Conservation (phyloP, 2,113 vertebrate species). For the Cheirogaleus medius region DNA sequence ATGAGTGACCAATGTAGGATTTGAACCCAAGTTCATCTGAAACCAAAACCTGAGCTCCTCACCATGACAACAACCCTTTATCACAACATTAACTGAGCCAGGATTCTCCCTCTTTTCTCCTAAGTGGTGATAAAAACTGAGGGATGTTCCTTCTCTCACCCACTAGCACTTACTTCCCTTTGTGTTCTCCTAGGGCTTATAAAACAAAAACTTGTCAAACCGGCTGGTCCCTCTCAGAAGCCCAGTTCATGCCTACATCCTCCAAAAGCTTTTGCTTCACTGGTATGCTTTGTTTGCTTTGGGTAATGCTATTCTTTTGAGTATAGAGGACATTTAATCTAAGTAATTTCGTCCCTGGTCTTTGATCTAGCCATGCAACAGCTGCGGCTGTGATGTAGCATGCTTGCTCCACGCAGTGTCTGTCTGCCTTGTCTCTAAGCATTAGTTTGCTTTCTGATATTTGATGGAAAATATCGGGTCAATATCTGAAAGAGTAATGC, state of each 20-base stretch:
- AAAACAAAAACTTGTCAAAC: constrained; percentile 34
- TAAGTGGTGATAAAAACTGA: background rate
- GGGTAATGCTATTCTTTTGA: background rate
- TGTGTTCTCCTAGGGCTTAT: background rate
- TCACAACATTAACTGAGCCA: background rate
- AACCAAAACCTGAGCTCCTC: background rate
- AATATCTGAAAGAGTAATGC: background rate
- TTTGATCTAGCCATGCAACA: background rate
- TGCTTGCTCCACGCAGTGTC: background rate
- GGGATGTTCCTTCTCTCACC: background rate
- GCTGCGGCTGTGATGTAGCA: background rate
- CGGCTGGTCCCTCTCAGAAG: background rate
- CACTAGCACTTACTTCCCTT: background rate
- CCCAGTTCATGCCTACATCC: background rate
- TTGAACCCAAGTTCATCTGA: background rate
- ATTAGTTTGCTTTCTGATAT: background rate
- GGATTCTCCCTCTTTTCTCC: background rate
- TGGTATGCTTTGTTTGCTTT: background rate
- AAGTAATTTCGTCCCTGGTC: background rate
- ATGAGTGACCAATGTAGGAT: background rate
- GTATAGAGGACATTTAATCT: background rate
- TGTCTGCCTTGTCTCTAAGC: background rate
- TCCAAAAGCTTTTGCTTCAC: background rate
- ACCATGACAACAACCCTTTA: background rate
- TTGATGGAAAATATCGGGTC: background rate